Base-by-base conservation (phyloP, 2,888 invertebrate genomes). In the Notodonta ziczac region DNA sequence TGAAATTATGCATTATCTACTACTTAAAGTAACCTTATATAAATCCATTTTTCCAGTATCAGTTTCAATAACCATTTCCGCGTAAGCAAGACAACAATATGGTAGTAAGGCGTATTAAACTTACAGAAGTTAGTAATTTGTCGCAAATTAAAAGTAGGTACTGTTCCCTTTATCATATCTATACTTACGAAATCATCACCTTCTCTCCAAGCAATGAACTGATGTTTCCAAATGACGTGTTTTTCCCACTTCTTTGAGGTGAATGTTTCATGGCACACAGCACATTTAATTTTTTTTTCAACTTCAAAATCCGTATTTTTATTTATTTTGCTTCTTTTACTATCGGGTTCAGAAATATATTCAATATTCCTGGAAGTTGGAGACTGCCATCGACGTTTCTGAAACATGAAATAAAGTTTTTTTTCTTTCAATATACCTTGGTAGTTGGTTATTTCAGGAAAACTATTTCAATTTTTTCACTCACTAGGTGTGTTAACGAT, bases 271-370 rank as follows among this genome's bases (percentile, higher is more conserved):
- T 73, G 61, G 59, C 87, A 88, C 46, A 84, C 71, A 10, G 78
- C 82, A 77, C 88, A 86, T 63, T 81, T 81, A 6, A 83, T 63
- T 35, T 63, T 76, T 67, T 78, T n/a, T n/a, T n/a, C n/a, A n/a
- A n/a, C n/a, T n/a, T n/a, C n/a, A n/a, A n/a, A n/a, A n/a, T n/a
- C 24, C 24, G 24, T 24, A 24, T 24, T 24, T 24, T 24, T 24
- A 24, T 24, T 24, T 24, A 24, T 24, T 24, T 24, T 24, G 24
- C 2, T 24, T 24, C 24, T 82, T 67, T 76, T 75, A 0, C 13
- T 0, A 51, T 62, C 53, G 35, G 75, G 63, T 59, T 62, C 67
- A 12, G 54, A 56, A 35, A 32, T 57, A 7, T 9, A 50, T 9
- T n/a, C 2, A 14, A 3, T 10, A 50, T 4, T 0, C 50, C 42